Evolutionary conservation across 2,888 invertebrate species (phyloP), one percentile per base, ranked within the genome.

Genomic region (Seladonia tumulorum): DNA sequence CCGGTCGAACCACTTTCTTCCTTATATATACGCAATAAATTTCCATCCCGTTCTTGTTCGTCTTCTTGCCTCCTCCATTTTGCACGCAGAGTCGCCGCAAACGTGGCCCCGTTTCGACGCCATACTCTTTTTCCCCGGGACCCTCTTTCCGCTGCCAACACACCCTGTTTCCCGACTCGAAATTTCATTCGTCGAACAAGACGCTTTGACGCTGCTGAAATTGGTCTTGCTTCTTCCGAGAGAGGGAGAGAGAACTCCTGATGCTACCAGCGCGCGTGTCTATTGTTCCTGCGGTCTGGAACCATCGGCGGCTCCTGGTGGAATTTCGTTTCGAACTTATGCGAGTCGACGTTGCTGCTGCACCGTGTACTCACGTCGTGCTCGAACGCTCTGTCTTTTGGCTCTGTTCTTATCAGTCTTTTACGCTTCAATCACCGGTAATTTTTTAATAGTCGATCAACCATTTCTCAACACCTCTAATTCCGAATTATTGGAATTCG

Each of bases 1-100:
- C 83, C 39, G 79, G 84, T 82, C 83, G 85, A 81, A 83, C 84
- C 83, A 83, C 89, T 89, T 89, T 87, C 83, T 80, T 88, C 85
- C 82, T 87, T 82, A 76, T 76, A 63, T 63, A 76, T 72, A 73
- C 72, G 83, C 88, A 47, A 90, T 90, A 89, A 90, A 90, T 90
- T 90, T 88, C 81, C 78, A 88, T 88, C 77, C 82, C 12, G 42
- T n/a, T n/a, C 80, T n/a, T 78, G n/a, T 10, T 49, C 49, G 42
- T 63, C 66, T 35, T 53, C 53, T 53, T 53, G 53, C 22, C 53
- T 74, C 47, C 66, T 25, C 29, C 22, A 18, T 49, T 39, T 39
- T 22, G 39, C 39, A 68, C 35, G 39, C 22, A 53, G 53, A 53
- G 53, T 3, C 53, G 53, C 68, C 22, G 68, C 39, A 25, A 35